Evolutionary conservation across 2,888 invertebrate genomes (phyloP).

Genomic region (Lasioglossum malachurum): DNA sequence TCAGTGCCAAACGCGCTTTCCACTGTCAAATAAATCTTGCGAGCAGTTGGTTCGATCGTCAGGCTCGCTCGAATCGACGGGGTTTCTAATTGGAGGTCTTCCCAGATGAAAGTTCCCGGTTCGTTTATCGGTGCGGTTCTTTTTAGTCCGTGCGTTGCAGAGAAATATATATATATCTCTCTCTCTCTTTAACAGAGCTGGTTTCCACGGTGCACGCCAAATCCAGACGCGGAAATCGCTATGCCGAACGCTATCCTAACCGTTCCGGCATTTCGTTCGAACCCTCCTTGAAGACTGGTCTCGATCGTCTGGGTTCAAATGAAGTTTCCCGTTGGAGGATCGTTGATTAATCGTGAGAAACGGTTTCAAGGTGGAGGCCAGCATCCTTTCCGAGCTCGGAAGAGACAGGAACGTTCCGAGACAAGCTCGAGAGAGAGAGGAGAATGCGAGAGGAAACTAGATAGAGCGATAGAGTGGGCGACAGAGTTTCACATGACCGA

Average conservation of each 20-base stretch:
- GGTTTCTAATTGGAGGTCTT: slow-evolving; percentile 19
- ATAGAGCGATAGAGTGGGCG: slow-evolving; percentile 47
- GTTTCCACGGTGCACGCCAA: slow-evolving; percentile 15
- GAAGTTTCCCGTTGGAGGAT: slow-evolving; percentile 24
- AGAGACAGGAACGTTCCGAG: slow-evolving; percentile 19
- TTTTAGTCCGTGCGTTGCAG: not conserved
- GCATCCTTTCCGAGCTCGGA: slow-evolving; percentile 42
- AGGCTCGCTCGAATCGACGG: not conserved
- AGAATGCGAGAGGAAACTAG: slow-evolving; percentile 27
- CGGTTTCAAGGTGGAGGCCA: slow-evolving; percentile 72
- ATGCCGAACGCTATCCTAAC: not conserved
- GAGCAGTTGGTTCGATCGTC: not conserved
- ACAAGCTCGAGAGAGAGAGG: slow-evolving; percentile 16
- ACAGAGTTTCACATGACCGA: slow-evolving; percentile 80
- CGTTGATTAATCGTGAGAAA: slow-evolving; percentile 59
- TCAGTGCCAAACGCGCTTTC: not conserved
- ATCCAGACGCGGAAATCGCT: slow-evolving; percentile 10
- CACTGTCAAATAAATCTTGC: not conserved
- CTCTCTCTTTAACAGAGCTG: not conserved
- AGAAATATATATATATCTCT: slow-evolving; percentile 1
- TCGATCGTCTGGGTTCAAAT: slow-evolving; percentile 1
- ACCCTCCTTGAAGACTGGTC: not conserved
- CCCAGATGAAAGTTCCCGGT: slow-evolving; percentile 10
- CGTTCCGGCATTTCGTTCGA: not conserved
- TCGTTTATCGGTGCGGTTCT: not conserved